phyloP scores from a whole-genome alignment of 2,797 vertebrate genomes.

The Chelonia mydas region DNA sequence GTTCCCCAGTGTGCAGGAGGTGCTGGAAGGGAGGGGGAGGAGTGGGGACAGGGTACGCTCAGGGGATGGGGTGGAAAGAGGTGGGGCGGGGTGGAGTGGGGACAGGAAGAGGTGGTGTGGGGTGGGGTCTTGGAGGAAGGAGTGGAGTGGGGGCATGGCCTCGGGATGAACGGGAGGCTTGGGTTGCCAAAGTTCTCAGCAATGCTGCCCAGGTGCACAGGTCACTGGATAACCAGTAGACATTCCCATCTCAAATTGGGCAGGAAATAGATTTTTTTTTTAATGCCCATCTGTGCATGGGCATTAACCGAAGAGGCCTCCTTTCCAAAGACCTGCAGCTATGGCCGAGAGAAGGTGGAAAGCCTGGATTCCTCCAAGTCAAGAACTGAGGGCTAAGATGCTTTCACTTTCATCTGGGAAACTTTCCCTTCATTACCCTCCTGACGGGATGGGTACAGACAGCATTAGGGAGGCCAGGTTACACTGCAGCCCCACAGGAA shows the following conservation, averaged over 20 bases:
- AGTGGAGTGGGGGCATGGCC: no score
- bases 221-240: neutral
- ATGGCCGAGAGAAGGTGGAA: neutral
- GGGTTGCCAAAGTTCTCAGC: neutral
- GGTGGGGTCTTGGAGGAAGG: no score
- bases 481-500: conserved; percentile 73
- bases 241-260: neutral
- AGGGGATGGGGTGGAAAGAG: no score
- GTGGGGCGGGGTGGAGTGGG: no score
- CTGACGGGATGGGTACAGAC: conserved; percentile 78
- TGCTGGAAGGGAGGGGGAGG: no score
- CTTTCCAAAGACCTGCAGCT: neutral
- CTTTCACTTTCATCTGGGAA: conserved; percentile 69
- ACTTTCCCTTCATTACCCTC: conserved; percentile 76
- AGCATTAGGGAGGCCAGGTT: conserved; percentile 78
- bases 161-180: no score
- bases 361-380: neutral
- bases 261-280: neutral
- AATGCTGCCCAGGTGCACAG: neutral
- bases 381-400: neutral
- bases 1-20: no score
- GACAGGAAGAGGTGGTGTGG: no score
- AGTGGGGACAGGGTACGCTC: no score
- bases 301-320: fast-evolving
- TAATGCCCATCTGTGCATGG: neutral